Conservation (phyloP, 2,797 vertebrate genomes). For the Hirundo rustica region DNA sequence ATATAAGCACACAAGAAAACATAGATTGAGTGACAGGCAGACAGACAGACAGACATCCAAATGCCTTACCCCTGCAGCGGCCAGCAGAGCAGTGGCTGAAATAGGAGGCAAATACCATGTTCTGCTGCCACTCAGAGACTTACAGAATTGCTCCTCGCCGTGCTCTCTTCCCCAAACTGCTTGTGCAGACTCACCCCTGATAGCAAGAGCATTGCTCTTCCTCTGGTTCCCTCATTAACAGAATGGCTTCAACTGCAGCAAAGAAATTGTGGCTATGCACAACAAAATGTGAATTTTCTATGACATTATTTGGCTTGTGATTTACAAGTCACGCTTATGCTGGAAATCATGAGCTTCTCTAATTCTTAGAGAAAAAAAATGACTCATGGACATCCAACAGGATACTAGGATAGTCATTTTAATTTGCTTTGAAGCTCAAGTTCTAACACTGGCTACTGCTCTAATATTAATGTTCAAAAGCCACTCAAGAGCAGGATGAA, state of each 20-base stretch:
- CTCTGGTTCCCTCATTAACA: neutral
- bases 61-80: neutral
- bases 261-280: neutral
- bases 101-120: neutral
- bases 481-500: neutral
- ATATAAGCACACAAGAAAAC: neutral
- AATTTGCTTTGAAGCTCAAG: neutral
- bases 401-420: neutral
- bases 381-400: accelerated
- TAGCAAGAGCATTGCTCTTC: neutral
- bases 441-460: neutral
- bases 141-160: accelerated
- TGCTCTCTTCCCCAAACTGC: neutral
- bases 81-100: neutral
- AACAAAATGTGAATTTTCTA: neutral
- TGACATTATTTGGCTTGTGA: neutral
- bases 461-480: neutral
- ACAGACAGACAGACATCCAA: neutral
- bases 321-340: neutral
- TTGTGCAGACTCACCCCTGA: accelerated
- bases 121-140: neutral
- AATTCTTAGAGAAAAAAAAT: neutral
- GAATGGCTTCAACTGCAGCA: neutral
- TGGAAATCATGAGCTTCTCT: neutral
- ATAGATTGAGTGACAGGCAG: neutral